Conservation (phyloP, 1,140 invertebrate genomes). For the Cryptotermes secundus region DNA sequence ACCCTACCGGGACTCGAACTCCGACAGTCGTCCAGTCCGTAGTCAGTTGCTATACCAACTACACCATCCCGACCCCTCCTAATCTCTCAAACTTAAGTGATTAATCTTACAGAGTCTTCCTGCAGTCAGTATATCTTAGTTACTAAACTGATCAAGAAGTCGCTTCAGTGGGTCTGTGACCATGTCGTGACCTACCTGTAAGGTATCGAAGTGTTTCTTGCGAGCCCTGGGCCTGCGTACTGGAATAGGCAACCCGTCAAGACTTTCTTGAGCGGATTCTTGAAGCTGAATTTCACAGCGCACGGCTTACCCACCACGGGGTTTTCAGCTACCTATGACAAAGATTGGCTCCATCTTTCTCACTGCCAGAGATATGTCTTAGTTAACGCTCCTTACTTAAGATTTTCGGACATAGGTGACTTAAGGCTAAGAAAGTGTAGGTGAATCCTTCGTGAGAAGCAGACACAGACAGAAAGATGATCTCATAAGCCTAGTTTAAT, state of each 20-base stretch:
- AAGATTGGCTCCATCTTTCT: neutral
- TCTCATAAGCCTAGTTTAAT: no score
- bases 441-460: neutral
- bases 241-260: constrained; percentile 66
- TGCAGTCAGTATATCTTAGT: no score
- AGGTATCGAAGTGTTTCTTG: constrained; percentile 55
- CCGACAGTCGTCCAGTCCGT: no score
- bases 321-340: constrained; percentile 57
- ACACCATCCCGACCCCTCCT: no score
- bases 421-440: no score
- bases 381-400: neutral
- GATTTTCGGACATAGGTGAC: neutral
- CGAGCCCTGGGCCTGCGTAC: constrained; percentile 66
- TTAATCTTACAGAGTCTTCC: no score
- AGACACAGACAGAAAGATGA: no score
- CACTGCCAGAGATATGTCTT: neutral
- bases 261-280: constrained; percentile 63
- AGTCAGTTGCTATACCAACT: no score
- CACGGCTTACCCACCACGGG: constrained; percentile 56
- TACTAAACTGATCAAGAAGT: no score
- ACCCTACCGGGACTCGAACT: no score
- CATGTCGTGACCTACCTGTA: constrained; percentile 43
- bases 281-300: constrained; percentile 60
- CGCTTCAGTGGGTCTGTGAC: no score
- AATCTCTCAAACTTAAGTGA: no score